These are phyloP conservation scores for Tridacna gigas DNA, from an alignment of 2,888 invertebrate genomes.

Conservation along the genomic window DNA sequence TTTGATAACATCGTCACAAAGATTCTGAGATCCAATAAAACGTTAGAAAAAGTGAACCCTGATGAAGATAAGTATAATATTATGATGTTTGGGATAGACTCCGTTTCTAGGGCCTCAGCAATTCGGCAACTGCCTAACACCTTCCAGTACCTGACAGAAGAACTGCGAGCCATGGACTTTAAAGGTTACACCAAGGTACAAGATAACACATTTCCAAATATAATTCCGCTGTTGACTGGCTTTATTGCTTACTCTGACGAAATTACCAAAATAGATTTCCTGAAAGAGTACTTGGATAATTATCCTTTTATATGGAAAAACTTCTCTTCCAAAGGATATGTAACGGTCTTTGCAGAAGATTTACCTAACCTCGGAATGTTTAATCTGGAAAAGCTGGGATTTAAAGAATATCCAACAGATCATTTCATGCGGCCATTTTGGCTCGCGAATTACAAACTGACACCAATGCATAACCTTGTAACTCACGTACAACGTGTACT, in stretches of 20 bases:
- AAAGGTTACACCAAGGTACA: conserved; percentile 52
- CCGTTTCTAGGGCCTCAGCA: conserved; percentile 41
- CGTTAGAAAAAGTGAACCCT: neutral
- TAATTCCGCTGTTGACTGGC: conserved; percentile 39
- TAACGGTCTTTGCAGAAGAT: conserved; percentile 59
- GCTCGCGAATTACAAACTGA: conserved; percentile 45
- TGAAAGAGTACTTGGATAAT: conserved; percentile 28
- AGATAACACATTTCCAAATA: conserved; percentile 45
- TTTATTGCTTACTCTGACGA: conserved; percentile 3
- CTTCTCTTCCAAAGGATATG: conserved; percentile 40
- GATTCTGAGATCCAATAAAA: neutral
- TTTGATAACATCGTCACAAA: conserved; percentile 20
- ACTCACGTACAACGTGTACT: conserved; percentile 29
- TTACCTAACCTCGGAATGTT: conserved; percentile 54
- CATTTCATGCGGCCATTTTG: conserved; percentile 64
- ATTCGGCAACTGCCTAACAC: conserved; percentile 46
- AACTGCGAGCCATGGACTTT: conserved; percentile 31
- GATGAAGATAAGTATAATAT: conserved; percentile 29
- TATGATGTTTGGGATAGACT: conserved; percentile 52
- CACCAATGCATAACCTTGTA: conserved; percentile 33
- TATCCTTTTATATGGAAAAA: conserved; percentile 63
- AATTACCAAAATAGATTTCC: conserved; percentile 16
- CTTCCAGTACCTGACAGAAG: conserved; percentile 37
- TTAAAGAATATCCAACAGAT: conserved; percentile 48
- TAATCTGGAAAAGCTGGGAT: conserved; percentile 40